These are phyloP conservation scores for Galeruca laticollis DNA, from an alignment of 2,888 invertebrate genomes.

Conservation along the genomic window DNA sequence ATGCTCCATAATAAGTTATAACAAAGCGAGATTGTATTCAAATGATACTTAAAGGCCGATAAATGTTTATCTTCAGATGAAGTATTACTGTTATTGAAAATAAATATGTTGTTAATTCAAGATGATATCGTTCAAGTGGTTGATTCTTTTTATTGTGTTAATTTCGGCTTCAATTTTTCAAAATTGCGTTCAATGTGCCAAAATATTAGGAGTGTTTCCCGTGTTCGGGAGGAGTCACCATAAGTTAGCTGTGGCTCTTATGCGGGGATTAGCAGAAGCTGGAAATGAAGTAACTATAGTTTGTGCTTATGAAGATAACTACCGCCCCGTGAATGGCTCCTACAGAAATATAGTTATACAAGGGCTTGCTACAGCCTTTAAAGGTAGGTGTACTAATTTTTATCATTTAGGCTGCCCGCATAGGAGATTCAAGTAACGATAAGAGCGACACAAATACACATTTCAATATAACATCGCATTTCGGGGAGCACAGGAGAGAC, in stretches of 20 bases:
- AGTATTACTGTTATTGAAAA: neutral
- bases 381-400: conserved; percentile 9
- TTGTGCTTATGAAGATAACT: conserved; percentile 61
- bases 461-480: too few relatives aligned
- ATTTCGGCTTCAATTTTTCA: neutral
- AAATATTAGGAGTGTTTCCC: conserved; percentile 75
- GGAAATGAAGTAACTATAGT: conserved; percentile 78
- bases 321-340: conserved; percentile 66
- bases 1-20: too few relatives aligned
- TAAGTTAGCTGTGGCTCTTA: conserved; percentile 72
- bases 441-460: too few relatives aligned
- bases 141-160: neutral
- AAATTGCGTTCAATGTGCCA: conserved; percentile 58
- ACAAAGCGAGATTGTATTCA: too few relatives aligned
- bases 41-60: neutral
- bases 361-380: conserved; percentile 19
- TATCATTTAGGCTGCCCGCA: too few relatives aligned
- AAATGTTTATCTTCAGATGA: neutral
- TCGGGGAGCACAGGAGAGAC: too few relatives aligned
- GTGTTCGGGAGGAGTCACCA: conserved; percentile 80
- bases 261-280: conserved; percentile 71
- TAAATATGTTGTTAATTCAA: neutral
- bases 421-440: too few relatives aligned
- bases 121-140: neutral
- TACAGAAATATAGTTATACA: conserved; percentile 26